These are phyloP conservation scores for Centropyge bicolor DNA, from an alignment of 2,797 vertebrate species.

Conservation along the genomic window DNA sequence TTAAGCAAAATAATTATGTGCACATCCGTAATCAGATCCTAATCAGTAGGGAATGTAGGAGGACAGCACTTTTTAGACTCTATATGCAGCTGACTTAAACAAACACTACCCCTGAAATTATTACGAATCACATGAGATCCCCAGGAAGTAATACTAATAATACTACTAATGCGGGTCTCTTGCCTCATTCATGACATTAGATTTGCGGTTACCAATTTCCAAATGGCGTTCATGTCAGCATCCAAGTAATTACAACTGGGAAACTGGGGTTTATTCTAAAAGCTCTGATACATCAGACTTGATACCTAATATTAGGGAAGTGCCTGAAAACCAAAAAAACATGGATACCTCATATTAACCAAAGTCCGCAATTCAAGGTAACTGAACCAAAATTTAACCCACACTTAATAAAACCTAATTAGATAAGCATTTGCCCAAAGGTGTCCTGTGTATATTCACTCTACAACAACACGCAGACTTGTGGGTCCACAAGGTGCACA, in stretches of 20 bases:
- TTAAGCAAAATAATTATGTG: neutral
- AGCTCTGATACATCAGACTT: neutral
- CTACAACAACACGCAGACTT: slow-evolving; percentile 16
- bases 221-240: neutral
- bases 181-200: neutral
- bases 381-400: no score
- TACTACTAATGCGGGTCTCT: neutral
- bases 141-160: neutral
- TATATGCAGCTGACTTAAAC: neutral
- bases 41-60: neutral
- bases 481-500: slow-evolving; percentile 43
- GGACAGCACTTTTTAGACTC: neutral
- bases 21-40: neutral
- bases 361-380: no score
- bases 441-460: slow-evolving; percentile 25
- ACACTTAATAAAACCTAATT: slow-evolving; percentile 1
- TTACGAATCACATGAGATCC: neutral
- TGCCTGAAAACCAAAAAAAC: neutral
- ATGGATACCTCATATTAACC: no score
- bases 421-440: slow-evolving; percentile 17
- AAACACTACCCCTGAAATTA: neutral
- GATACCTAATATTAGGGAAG: no score
- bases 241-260: neutral
- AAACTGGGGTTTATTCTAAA: neutral
- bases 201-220: neutral